phyloP scores from a whole-genome alignment of 2,113 vertebrate genomes.

The Pteruthius melanotis region DNA sequence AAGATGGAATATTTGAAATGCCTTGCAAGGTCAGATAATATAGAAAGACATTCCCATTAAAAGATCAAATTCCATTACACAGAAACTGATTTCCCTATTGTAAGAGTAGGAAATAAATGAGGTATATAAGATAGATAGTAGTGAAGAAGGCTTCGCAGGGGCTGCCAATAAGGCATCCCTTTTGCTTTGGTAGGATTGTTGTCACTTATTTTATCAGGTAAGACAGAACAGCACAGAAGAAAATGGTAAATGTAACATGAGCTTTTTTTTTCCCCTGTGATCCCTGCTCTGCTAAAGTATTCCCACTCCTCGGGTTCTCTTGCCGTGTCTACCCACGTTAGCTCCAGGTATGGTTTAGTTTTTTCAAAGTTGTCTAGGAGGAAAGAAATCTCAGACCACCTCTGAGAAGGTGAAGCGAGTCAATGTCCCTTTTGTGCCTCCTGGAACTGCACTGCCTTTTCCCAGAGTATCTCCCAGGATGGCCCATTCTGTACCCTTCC shows the following conservation, averaged over 20 bases:
- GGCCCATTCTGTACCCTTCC: neutral
- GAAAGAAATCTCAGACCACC: neutral
- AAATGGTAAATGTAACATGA: neutral
- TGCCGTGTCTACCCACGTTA: neutral
- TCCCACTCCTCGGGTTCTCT: neutral
- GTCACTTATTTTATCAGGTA: neutral
- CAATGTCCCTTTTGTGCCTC: neutral
- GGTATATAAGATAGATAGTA: neutral
- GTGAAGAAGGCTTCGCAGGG: neutral
- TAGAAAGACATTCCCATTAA: neutral
- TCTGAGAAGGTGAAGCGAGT: neutral
- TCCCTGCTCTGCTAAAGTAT: neutral
- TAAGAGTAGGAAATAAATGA: neutral
- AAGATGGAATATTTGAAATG: neutral
- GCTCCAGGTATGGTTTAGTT: neutral
- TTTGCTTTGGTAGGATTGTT: neutral
- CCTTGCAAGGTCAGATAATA: neutral
- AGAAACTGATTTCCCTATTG: neutral
- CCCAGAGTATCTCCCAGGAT: neutral
- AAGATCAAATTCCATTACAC: neutral
- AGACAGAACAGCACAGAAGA: neutral
- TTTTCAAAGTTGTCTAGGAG: neutral
- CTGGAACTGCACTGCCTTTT: neutral
- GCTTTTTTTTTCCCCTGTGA: neutral
- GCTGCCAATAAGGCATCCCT: neutral